These are phyloP conservation scores for Vidua chalybeata DNA, from an alignment of 2,113 vertebrate species.

Conservation along the genomic window DNA sequence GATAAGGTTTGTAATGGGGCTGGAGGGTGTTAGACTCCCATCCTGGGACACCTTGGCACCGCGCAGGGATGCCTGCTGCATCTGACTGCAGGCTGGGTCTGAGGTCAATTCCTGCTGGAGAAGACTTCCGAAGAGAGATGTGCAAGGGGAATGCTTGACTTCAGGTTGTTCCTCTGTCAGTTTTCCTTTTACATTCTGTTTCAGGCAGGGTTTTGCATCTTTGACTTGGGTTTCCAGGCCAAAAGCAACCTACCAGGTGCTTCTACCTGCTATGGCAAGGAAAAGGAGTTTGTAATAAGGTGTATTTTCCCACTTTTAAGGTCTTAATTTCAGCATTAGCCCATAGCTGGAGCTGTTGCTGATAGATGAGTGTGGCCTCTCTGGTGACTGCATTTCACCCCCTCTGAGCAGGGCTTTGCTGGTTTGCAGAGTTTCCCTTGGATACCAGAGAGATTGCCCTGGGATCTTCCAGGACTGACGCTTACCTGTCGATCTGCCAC, in stretches of 20 bases:
- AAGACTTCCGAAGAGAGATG: background rate
- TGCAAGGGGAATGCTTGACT: background rate
- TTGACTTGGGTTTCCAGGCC: background rate
- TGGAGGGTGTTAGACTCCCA: background rate
- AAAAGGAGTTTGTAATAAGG: background rate
- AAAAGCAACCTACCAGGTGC: background rate
- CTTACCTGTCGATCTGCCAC: background rate
- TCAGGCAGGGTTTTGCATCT: background rate
- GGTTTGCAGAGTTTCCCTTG: background rate
- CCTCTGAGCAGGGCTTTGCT: background rate
- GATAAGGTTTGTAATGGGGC: background rate
- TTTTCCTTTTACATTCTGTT: background rate
- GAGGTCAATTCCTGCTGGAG: background rate
- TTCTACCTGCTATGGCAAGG: background rate
- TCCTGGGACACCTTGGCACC: background rate
- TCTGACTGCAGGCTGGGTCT: background rate
- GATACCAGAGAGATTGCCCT: background rate
- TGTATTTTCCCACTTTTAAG: background rate
- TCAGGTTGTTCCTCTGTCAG: background rate
- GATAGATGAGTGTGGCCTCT: background rate
- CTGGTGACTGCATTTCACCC: background rate
- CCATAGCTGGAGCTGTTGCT: background rate
- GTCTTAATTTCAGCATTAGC: background rate
- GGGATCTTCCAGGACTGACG: background rate
- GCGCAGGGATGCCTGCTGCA: fast-evolving